These are phyloP conservation scores for Centropus bengalensis DNA, from an alignment of 2,113 vertebrate genomes.

Conservation along the genomic window DNA sequence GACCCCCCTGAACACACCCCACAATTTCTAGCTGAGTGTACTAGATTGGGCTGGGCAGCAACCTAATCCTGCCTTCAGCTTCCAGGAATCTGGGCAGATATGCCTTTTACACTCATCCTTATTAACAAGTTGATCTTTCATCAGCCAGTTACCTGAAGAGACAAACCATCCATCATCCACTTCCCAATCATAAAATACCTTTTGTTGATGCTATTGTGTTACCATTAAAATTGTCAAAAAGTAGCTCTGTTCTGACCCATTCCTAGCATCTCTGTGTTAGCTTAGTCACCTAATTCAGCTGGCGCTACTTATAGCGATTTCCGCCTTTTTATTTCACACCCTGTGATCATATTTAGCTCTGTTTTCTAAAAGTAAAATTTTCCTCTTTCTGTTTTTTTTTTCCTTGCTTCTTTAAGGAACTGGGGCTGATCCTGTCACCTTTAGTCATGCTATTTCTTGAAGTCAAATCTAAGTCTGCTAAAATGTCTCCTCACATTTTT, in stretches of 20 bases:
- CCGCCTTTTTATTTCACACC: not conserved
- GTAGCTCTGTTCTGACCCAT: not conserved
- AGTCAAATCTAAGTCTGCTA: not conserved
- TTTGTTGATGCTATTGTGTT: not conserved
- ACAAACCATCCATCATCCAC: not conserved
- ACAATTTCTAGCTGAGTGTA: accelerated
- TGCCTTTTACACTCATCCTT: not conserved
- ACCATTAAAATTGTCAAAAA: not conserved
- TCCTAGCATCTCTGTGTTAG: not conserved
- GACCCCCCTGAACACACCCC: not conserved
- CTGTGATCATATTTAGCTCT: not conserved
- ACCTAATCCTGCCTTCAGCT: not conserved
- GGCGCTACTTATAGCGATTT: not conserved
- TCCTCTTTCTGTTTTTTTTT: not conserved
- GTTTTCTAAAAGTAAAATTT: not conserved
- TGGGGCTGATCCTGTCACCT: not conserved
- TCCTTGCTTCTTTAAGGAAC: not conserved
- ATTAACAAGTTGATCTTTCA: not conserved
- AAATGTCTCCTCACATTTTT: not conserved
- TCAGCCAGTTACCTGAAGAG: not conserved
- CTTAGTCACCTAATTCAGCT: not conserved
- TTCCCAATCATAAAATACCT: not conserved
- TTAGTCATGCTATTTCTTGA: not conserved
- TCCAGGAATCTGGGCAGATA: not conserved
- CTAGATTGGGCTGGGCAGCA: not conserved